These are phyloP conservation scores for Penaeus monodon DNA, from an alignment of 2,888 invertebrate genomes.

Conservation along the genomic window DNA sequence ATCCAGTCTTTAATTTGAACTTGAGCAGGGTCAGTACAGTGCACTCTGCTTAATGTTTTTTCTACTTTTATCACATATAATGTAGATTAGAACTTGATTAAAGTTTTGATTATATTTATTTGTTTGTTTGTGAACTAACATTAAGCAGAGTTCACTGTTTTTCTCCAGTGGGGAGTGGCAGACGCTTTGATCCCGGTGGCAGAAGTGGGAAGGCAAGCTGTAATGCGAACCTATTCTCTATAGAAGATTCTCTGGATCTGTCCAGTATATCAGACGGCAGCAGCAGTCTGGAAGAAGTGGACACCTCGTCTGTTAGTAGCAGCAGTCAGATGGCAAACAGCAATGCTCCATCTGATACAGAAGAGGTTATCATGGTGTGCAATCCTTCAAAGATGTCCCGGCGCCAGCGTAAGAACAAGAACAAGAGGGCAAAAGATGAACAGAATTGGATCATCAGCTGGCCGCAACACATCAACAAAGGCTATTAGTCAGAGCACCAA, in stretches of 20 bases:
- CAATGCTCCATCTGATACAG: slow-evolving; percentile 48
- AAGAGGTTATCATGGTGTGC: slow-evolving; percentile 24
- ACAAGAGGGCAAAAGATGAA: slow-evolving; percentile 27
- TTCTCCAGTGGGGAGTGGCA: slow-evolving; percentile 55
- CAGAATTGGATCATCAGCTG: background rate
- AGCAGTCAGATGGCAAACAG: slow-evolving; percentile 50
- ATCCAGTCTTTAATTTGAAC: background rate
- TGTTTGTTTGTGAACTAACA: slow-evolving; percentile 32
- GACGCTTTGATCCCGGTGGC: slow-evolving; percentile 57
- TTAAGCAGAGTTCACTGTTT: slow-evolving; percentile 63
- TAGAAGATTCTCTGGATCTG: slow-evolving; percentile 11
- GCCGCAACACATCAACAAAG: slow-evolving; percentile 4
- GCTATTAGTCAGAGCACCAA: slow-evolving; percentile 32
- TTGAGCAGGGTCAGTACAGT: slow-evolving; percentile 51
- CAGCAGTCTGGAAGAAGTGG: slow-evolving; percentile 41
- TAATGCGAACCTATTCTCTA: slow-evolving; percentile 10
- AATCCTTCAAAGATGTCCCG: slow-evolving; percentile 52
- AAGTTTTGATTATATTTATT: slow-evolving; percentile 11
- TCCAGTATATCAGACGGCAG: slow-evolving; percentile 12
- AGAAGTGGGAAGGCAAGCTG: slow-evolving; percentile 14
- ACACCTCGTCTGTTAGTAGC: slow-evolving; percentile 40
- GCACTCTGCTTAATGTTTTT: slow-evolving; percentile 55
- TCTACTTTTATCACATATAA: background rate
- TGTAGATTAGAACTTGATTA: background rate
- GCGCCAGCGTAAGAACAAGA: slow-evolving; percentile 58